phyloP scores from a whole-genome alignment of 2,888 invertebrate species.

The Lochmaea crataegi region DNA sequence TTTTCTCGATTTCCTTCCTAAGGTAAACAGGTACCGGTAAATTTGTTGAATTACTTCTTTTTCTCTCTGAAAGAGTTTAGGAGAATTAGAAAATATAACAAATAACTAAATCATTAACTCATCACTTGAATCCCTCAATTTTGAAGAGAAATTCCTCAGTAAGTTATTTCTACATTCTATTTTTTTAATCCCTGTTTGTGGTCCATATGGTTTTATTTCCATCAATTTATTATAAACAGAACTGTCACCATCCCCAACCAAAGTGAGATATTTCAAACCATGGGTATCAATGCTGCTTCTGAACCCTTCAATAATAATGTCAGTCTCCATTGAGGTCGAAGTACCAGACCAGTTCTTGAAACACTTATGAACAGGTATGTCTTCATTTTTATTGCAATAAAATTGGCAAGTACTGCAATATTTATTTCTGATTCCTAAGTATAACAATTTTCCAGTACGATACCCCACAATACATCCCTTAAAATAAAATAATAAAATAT shows the following conservation, averaged over 20 bases:
- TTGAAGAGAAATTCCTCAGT: constrained; percentile 37
- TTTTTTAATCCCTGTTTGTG: neutral
- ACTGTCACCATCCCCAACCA: constrained; percentile 60
- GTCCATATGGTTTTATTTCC: constrained; percentile 26
- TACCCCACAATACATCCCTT: no score
- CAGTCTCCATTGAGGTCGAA: constrained; percentile 57
- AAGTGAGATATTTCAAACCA: constrained; percentile 50
- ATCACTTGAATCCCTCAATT: constrained; percentile 28
- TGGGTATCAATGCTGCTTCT: constrained; percentile 51
- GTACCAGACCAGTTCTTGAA: constrained; percentile 56
- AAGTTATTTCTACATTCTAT: constrained; percentile 51
- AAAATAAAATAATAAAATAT: neutral
- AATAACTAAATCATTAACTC: constrained; percentile 13
- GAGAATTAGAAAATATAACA: no score
- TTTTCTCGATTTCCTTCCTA: no score
- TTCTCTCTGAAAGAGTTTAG: no score
- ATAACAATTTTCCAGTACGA: no score
- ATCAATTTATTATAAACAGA: constrained; percentile 53
- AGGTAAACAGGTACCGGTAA: no score
- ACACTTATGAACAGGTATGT: constrained; percentile 50
- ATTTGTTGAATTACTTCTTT: no score
- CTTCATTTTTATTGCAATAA: constrained; percentile 35
- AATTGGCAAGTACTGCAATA: neutral
- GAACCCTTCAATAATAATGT: constrained; percentile 57
- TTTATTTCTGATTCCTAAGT: no score